phyloP scores from a whole-genome alignment of 2,797 vertebrate genomes.

The Hippocampus kuda region DNA sequence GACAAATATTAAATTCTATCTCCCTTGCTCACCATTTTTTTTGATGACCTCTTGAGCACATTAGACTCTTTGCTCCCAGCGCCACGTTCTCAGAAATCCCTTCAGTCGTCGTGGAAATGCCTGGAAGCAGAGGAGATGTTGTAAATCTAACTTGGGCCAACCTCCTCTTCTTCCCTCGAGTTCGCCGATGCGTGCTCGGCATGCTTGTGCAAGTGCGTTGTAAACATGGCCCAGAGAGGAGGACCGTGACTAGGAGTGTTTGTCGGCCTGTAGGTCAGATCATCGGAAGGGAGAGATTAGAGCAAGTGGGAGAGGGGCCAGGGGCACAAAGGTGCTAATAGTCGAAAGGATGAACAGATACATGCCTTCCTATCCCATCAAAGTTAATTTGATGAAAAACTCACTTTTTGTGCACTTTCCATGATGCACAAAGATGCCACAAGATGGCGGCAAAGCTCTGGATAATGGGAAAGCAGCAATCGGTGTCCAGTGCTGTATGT shows the following conservation, averaged over 20 bases:
- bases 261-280: slow-evolving; percentile 34
- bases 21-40: slow-evolving; percentile 10
- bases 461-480: too few species aligned
- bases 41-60: background rate
- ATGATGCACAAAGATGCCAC: too few species aligned
- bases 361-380: background rate
- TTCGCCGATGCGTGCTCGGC: slow-evolving; percentile 21
- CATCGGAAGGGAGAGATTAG: slow-evolving; percentile 12
- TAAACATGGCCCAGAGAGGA: slow-evolving; percentile 30
- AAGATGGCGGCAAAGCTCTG: too few species aligned
- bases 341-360: background rate
- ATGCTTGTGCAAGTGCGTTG: slow-evolving; percentile 22
- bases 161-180: background rate
- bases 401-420: too few species aligned
- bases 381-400: too few species aligned
- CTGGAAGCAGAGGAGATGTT: slow-evolving; percentile 16
- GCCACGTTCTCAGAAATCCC: slow-evolving; percentile 30
- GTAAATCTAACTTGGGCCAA: background rate
- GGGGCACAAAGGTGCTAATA: slow-evolving; percentile 4
- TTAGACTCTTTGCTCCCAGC: background rate
- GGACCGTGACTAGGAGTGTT: slow-evolving; percentile 18
- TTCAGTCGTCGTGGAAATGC: slow-evolving; percentile 33
- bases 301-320: slow-evolving; percentile 31
- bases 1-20: slow-evolving; percentile 27
- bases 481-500: too few species aligned